These are phyloP conservation scores for Antigone vipio DNA, from an alignment of 2,113 vertebrate genomes.

Conservation along the genomic window DNA sequence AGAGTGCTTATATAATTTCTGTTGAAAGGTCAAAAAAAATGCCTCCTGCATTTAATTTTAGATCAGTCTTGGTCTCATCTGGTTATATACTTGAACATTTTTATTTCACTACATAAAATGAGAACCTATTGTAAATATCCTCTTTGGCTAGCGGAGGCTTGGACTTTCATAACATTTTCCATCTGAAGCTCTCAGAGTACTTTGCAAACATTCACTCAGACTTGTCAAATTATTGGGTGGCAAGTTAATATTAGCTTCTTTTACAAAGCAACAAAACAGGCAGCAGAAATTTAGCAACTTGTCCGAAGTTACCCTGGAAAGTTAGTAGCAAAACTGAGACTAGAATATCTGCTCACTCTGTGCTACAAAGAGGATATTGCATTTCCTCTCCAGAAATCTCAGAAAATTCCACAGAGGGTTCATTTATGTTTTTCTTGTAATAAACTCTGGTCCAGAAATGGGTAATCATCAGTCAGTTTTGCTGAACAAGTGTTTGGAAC, in stretches of 20 bases:
- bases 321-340: background rate
- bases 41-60: conserved; percentile 26
- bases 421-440: background rate
- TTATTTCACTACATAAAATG: background rate
- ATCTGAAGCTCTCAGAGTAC: background rate
- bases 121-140: background rate
- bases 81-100: background rate
- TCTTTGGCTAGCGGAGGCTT: background rate
- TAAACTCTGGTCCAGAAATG: background rate
- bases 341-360: background rate
- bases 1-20: conserved; percentile 49
- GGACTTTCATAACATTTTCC: background rate
- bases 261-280: background rate
- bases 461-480: background rate
- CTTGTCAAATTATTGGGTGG: background rate
- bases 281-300: background rate
- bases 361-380: background rate
- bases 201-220: background rate
- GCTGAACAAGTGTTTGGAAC: background rate
- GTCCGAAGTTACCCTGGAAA: background rate
- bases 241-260: background rate
- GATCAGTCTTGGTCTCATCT: background rate
- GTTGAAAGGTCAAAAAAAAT: conserved; percentile 28
- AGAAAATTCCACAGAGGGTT: conserved; percentile 5
- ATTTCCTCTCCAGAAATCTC: conserved; percentile 13